Conservation (phyloP, 1,140 invertebrate genomes). For the Thaumetopoea pityocampa region DNA sequence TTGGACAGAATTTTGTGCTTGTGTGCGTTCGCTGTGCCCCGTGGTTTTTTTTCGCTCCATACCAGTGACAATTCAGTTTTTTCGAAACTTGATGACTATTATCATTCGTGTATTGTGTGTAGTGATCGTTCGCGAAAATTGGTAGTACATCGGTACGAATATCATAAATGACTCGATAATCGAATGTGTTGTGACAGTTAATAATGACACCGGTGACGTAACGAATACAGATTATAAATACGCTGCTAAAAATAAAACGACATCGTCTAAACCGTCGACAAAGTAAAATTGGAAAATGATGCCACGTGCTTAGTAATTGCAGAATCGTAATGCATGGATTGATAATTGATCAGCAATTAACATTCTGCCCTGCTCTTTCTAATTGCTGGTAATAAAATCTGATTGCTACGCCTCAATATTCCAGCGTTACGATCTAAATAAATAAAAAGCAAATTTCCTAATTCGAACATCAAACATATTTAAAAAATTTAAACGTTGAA, state of each 20-base stretch:
- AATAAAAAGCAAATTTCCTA: slow-evolving; percentile 14
- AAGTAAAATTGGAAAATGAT: slow-evolving; percentile 44
- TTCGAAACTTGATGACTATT: slow-evolving; percentile 65
- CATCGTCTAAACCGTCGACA: slow-evolving; percentile 15
- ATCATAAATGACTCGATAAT: slow-evolving; percentile 31
- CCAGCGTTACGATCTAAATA: slow-evolving; percentile 3
- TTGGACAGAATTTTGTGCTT: slow-evolving; percentile 71
- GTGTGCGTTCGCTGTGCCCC: slow-evolving; percentile 48
- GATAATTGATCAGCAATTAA: slow-evolving; percentile 52
- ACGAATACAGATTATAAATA: slow-evolving; percentile 12
- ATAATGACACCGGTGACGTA: slow-evolving; percentile 69
- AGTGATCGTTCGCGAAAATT: slow-evolving; percentile 42
- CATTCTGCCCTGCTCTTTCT: slow-evolving; percentile 45
- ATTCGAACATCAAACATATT: slow-evolving; percentile 8
- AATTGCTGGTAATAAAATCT: slow-evolving; percentile 31
- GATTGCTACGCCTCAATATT: slow-evolving; percentile 23
- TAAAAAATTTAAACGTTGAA: slow-evolving; percentile 8
- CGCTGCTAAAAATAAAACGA: slow-evolving; percentile 23
- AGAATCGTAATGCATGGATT: slow-evolving; percentile 42
- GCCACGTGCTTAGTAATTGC: slow-evolving; percentile 55
- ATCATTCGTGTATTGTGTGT: slow-evolving; percentile 55
- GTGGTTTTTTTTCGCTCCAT: slow-evolving; percentile 48
- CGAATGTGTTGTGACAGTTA: slow-evolving; percentile 16
- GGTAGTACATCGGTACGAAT: slow-evolving; percentile 17
- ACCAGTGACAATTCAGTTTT: slow-evolving; percentile 57